Conservation (phyloP, 2,113 vertebrate genomes). For the Zosterops lateralis region DNA sequence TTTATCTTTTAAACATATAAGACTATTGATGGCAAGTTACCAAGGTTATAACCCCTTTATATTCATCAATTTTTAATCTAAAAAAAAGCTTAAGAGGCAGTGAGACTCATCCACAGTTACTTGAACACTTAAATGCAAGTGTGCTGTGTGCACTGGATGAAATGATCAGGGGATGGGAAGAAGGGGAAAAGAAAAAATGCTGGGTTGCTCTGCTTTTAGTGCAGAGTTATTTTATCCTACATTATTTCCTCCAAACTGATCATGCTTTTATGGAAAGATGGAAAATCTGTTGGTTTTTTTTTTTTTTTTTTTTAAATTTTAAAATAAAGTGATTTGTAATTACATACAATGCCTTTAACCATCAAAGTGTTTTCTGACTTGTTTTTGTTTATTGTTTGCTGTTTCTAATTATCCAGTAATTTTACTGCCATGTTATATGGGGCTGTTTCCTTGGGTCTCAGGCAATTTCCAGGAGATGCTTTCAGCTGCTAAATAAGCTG, state of each 20-base stretch:
- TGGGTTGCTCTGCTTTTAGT: slow-evolving; percentile 21
- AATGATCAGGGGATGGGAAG: slow-evolving; percentile 40
- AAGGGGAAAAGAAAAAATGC: slow-evolving; percentile 5
- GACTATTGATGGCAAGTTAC: slow-evolving; percentile 75
- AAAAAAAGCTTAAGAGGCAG: slow-evolving; percentile 69
- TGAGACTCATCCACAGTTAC: slow-evolving; percentile 63
- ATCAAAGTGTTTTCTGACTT: neutral
- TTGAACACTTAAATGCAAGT: slow-evolving; percentile 56
- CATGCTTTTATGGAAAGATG: neutral
- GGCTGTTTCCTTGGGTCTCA: neutral
- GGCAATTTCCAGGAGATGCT: neutral
- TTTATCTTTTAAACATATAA: slow-evolving; percentile 78
- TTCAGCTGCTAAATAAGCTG: neutral
- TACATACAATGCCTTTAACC: neutral
- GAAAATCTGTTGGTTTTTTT: neutral
- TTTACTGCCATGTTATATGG: neutral
- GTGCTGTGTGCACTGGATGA: slow-evolving; percentile 7
- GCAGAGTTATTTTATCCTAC: slow-evolving; percentile 15
- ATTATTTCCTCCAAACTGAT: slow-evolving; percentile 27
- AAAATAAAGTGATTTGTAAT: neutral
- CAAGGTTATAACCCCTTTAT: slow-evolving; percentile 77
- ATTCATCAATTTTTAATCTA: slow-evolving; percentile 82
- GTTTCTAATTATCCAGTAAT: neutral
- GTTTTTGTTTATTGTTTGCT: neutral
- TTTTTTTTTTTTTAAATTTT: neutral